phyloP scores from a whole-genome alignment of 92 coral and sea anemone genomes.

The Porites divaricata region DNA sequence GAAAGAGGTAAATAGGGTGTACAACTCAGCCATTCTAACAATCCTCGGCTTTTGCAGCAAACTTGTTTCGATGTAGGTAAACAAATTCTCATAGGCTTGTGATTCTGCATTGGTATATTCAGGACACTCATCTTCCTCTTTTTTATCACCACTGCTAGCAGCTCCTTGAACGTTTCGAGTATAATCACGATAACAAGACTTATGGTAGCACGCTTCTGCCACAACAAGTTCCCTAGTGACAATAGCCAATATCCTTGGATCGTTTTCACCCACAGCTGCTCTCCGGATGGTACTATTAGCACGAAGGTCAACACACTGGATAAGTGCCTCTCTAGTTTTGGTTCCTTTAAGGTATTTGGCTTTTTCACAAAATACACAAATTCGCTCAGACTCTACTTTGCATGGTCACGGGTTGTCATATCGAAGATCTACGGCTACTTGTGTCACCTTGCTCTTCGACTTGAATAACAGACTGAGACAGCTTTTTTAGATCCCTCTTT shows the following conservation, averaged over 20 bases:
- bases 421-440: too few relatives aligned
- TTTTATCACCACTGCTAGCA: neutral
- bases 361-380: conserved; percentile 60
- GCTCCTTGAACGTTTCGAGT: conserved; percentile 13
- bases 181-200: conserved; percentile 59
- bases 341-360: conserved; percentile 24
- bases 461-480: too few relatives aligned
- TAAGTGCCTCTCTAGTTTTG: conserved; percentile 35
- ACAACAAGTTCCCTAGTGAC: conserved; percentile 64
- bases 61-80: neutral
- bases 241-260: conserved; percentile 52
- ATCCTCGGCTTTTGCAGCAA: neutral
- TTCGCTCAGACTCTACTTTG: conserved; percentile 22
- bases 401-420: neutral
- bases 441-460: too few relatives aligned
- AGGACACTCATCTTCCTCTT: neutral
- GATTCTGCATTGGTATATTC: neutral
- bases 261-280: conserved; percentile 49
- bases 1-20: conserved; percentile 37
- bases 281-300: conserved; percentile 40
- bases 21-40: conserved; percentile 52
- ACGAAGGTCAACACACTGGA: conserved; percentile 42
- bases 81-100: neutral
- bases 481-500: too few relatives aligned
- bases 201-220: conserved; percentile 74